Evolutionary conservation across 1,140 invertebrate species (phyloP), one percentile per base, ranked within the genome.

Genomic region (Zaprionus davidi): DNA sequence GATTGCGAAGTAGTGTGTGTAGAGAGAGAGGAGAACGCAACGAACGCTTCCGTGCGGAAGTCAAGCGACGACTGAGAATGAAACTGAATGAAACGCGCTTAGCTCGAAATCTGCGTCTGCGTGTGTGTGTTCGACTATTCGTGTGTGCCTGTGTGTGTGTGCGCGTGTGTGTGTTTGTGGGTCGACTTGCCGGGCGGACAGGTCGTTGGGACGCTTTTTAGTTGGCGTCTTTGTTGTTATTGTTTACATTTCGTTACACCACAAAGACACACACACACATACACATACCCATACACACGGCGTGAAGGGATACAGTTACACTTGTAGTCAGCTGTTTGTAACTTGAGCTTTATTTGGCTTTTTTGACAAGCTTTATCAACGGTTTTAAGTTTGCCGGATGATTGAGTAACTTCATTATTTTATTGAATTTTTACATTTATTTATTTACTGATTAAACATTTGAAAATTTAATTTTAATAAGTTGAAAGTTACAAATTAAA

Each of bases 31-130:
- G 76, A 86, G 68, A 83, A 77, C 75, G 75, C 78, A 72, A 84
- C 83, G 83, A 87, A 87, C 84, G 74, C 84, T 90, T 83, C 84
- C 84, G 84, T 88, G 75, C 85, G 84, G 84, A 88, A 88, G 84
- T 88, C 84, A 81, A 62, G 72, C 84, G 81, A 84, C 78, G 84
- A 88, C 84, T 88, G 81, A 87, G 88, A 87, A 78, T 87, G 84
- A 87, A 87, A 87, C 70, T 81, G 69, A 81, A 81, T 78, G 72
- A 77, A 86, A 71, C 64, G 65, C 75, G 72, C 64, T 86, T 78
- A 83, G 80, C 73, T 65, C 69, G 66, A 71, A 80, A 81, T 74
- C 73, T 76, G 70, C 70, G 74, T 62, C 69, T 72, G 74, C 74
- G 74, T 77, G 57, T 77, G 71, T 77, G 41, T 26, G 56, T 20